Conservation (phyloP, 92 coral and sea anemone species). For the Galaxea fascicularis region DNA sequence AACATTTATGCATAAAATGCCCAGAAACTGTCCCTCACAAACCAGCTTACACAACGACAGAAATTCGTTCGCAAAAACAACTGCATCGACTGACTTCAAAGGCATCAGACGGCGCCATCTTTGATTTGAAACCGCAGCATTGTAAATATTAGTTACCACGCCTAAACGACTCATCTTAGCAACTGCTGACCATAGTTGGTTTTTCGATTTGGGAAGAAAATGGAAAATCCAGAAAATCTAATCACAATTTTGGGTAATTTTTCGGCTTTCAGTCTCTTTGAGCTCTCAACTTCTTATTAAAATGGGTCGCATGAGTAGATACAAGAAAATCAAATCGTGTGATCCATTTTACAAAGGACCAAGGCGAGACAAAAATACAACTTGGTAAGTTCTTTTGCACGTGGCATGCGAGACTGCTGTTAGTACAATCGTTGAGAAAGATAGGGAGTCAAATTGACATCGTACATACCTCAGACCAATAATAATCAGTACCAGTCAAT, state of each 20-base stretch:
- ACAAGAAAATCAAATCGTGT: slow-evolving; percentile 87
- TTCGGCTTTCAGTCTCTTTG: too few relatives aligned
- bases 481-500: too few relatives aligned
- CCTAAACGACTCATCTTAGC: not conserved
- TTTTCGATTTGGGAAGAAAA: too few relatives aligned
- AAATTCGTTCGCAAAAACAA: not conserved
- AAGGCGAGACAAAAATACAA: slow-evolving; percentile 36
- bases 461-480: too few relatives aligned
- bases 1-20: slow-evolving; percentile 9
- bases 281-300: not conserved
- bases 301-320: slow-evolving; percentile 95
- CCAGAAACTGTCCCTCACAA: not conserved
- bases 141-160: not conserved
- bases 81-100: not conserved
- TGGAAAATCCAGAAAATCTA: too few relatives aligned
- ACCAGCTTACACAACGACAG: not conserved
- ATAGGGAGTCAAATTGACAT: too few relatives aligned
- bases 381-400: slow-evolving; percentile 8
- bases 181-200: slow-evolving; percentile 30
- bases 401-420: too few relatives aligned
- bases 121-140: not conserved
- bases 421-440: not conserved
- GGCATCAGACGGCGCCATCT: not conserved
- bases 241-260: too few relatives aligned
- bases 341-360: slow-evolving; percentile 97